Evolutionary conservation across 1,140 invertebrate genomes (phyloP).

Genomic region (Lucilia sericata): DNA sequence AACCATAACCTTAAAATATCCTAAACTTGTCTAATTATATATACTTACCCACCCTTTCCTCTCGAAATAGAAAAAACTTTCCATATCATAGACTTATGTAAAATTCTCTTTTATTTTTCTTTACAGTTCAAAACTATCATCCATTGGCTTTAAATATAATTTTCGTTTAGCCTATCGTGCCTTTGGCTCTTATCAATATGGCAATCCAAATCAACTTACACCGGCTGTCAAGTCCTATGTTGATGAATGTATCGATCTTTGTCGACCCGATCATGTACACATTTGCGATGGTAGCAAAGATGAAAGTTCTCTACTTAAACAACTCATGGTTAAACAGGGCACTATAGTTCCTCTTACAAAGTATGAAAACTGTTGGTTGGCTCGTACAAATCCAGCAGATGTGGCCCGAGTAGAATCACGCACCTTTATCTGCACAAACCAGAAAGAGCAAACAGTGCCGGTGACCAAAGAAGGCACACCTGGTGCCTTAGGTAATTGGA

Average conservation of each 20-base stretch:
- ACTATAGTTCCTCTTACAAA: conserved; percentile 81
- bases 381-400: conserved; percentile 91
- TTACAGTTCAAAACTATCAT: conserved; percentile 38
- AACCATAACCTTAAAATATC: not conserved
- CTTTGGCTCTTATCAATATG: conserved; percentile 50
- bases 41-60: too few species aligned
- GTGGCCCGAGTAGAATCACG: conserved; percentile 92
- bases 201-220: conserved; percentile 58
- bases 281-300: conserved; percentile 85
- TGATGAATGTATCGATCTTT: conserved; percentile 77
- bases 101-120: not conserved
- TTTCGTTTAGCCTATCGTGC: conserved; percentile 44
- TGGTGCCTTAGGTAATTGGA: conserved; percentile 90
- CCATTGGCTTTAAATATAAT: not conserved
- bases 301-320: conserved; percentile 78
- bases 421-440: conserved; percentile 88
- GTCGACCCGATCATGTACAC: conserved; percentile 81
- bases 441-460: conserved; percentile 81
- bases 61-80: too few species aligned
- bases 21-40: not conserved
- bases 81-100: not conserved
- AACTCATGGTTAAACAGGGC: conserved; percentile 74
- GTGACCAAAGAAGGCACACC: conserved; percentile 75
- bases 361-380: conserved; percentile 90
- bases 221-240: conserved; percentile 73